A percentile compares a stretch with the other conserved stretches of the same genome.
Conservation (phyloP, 2,888 invertebrate genomes). For the Beris morrisii region DNA sequence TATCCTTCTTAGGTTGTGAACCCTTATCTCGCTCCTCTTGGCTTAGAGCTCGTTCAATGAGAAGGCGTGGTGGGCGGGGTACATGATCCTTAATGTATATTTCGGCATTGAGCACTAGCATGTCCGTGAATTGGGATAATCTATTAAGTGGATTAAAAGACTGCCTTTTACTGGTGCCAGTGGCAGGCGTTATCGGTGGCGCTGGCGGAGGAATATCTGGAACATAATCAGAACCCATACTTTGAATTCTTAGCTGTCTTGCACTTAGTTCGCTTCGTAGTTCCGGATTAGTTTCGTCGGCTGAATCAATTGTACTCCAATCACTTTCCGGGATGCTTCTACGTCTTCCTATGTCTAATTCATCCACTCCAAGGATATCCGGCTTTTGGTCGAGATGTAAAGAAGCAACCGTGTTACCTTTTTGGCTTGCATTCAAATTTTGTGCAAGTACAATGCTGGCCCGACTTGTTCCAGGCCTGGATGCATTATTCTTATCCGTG, state of each 20-base stretch:
- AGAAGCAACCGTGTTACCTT: background rate
- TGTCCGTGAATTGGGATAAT: slow-evolving; percentile 52
- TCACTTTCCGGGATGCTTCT: slow-evolving; percentile 18
- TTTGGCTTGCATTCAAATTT: slow-evolving; percentile 24
- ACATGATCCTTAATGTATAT: slow-evolving; percentile 59
- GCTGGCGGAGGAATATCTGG: slow-evolving; percentile 60
- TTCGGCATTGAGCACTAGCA: slow-evolving; percentile 62
- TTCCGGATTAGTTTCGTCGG: slow-evolving; percentile 15
- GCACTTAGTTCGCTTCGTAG: slow-evolving; percentile 16
- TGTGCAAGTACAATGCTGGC: background rate
- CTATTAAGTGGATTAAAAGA: slow-evolving; percentile 41
- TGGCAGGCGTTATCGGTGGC: slow-evolving; percentile 45
- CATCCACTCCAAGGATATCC: slow-evolving; percentile 7
- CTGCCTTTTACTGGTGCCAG: background rate
- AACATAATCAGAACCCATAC: slow-evolving; percentile 45
- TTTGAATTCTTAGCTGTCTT: slow-evolving; percentile 27
- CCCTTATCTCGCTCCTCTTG: slow-evolving; percentile 53
- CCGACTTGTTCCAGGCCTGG: background rate
- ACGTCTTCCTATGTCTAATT: slow-evolving; percentile 18
- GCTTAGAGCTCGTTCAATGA: slow-evolving; percentile 56
- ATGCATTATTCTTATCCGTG: slow-evolving; percentile 1
- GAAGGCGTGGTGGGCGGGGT: slow-evolving; percentile 57
- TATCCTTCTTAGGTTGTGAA: slow-evolving; percentile 36
- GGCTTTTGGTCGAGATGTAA: background rate
- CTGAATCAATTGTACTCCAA: slow-evolving; percentile 28